Evolutionary conservation across 2,888 invertebrate species (phyloP).

Genomic region (Chymomyza procnemis): DNA sequence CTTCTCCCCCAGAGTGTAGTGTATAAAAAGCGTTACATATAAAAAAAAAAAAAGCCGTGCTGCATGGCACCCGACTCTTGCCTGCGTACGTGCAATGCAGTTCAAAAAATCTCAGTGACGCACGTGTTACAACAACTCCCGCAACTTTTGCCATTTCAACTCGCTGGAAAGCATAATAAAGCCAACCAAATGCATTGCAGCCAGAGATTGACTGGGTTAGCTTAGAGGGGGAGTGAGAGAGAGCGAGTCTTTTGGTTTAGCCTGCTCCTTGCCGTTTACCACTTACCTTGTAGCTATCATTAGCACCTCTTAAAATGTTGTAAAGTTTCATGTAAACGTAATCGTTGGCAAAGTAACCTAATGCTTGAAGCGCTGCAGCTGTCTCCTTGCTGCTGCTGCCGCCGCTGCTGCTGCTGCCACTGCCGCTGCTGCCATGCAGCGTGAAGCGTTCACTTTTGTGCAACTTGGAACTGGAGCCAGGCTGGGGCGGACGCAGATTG

Average conservation of each 20-base stretch:
- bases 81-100: constrained; percentile 54
- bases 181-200: constrained; percentile 21
- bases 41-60: constrained; percentile 55
- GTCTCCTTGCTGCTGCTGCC: constrained; percentile 47
- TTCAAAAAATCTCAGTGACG: constrained; percentile 51
- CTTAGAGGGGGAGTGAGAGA: too few relatives aligned
- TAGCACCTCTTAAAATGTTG: constrained; percentile 88
- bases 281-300: constrained; percentile 91
- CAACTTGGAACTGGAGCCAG: constrained; percentile 55
- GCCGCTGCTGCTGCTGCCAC: constrained; percentile 26
- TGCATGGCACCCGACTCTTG: constrained; percentile 44
- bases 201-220: neutral
- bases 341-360: constrained; percentile 84
- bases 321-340: constrained; percentile 92
- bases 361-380: constrained; percentile 60
- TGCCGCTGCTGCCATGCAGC: constrained; percentile 38
- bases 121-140: constrained; percentile 48
- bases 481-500: constrained; percentile 75
- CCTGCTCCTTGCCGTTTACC: neutral
- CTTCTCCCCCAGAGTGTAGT: too few relatives aligned
- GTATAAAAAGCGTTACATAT: constrained; percentile 62
- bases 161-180: constrained; percentile 53
- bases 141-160: constrained; percentile 64
- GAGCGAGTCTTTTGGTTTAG: neutral
- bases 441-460: constrained; percentile 73